phyloP scores from a whole-genome alignment of 2,888 invertebrate genomes.

The Campoplex nolae region DNA sequence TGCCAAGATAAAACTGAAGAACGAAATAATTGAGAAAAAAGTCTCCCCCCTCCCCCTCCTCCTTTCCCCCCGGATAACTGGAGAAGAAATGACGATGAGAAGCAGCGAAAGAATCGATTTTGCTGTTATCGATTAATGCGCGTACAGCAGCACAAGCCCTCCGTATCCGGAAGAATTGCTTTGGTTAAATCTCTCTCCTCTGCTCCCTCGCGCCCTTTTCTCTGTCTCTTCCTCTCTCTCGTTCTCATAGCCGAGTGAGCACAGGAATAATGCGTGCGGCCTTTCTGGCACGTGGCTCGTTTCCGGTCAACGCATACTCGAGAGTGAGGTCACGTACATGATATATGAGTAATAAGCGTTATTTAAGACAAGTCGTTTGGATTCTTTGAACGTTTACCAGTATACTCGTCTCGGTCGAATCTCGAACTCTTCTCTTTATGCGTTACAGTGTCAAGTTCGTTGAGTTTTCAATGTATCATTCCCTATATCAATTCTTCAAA shows the following conservation, averaged over 20 bases:
- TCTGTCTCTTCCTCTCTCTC: conserved; percentile 45
- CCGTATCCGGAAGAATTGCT: conserved; percentile 60
- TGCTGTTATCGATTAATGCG: neutral
- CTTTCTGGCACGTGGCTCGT: conserved; percentile 73
- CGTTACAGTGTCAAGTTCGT: conserved; percentile 68
- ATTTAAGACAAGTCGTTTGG: conserved; percentile 66
- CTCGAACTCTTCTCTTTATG: conserved; percentile 25
- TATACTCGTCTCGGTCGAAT: conserved; percentile 33
- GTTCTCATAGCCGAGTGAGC: conserved; percentile 46
- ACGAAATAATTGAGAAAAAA: too few species aligned
- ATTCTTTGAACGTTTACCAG: conserved; percentile 53
- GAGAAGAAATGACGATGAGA: neutral
- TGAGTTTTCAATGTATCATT: neutral
- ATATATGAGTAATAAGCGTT: conserved; percentile 65
- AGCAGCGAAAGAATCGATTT: neutral
- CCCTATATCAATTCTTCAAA: neutral
- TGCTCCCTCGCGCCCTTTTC: conserved; percentile 40
- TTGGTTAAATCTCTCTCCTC: conserved; percentile 43
- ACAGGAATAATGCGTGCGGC: conserved; percentile 66
- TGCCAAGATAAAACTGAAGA: too few species aligned
- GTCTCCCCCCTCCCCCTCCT: too few species aligned
- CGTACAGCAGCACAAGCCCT: conserved; percentile 58
- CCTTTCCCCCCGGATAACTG: too few species aligned
- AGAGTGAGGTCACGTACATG: conserved; percentile 68
- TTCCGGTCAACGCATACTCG: conserved; percentile 69